Base-by-base conservation (phyloP, 2,888 invertebrate genomes). In the Hirtodrosophila histrioides region DNA sequence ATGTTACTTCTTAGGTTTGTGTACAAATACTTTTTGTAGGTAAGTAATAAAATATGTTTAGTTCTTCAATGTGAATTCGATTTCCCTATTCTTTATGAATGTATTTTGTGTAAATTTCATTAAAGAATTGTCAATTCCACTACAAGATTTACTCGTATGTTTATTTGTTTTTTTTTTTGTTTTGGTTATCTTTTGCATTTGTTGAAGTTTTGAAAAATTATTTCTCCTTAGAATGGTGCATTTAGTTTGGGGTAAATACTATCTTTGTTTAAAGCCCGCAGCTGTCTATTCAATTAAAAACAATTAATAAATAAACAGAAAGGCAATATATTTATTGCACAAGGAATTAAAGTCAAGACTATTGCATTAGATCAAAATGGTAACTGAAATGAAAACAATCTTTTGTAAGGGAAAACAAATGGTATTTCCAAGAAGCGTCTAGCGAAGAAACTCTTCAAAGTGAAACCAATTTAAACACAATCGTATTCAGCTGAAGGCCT, bases 31-130 rank as follows among this genome's bases (percentile, higher is more conserved):
- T 78, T 78, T 48, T 79, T 83, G 78, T 85, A 82, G 88, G 84
- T 85, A 78, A 87, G 81, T 85, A 88, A 75, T 85, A 88, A 85
- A 88, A 85, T 85, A 88, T 84, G 72, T 71, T 69, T 80, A 65
- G 62, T 79, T 73, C 60, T 60, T 62, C 53, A 62, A 43, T 76
- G 55, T 66, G 64, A 45, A 61, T 78, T 65, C 29, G 55, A 51
- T 69, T 60, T 69, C 48, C 41, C 48, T 78, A 64, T 55, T 62
- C 50, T 33, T 36, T 29, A 48, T 63, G 77, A 58, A 66, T 44
- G 58, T 50, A 36, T 51, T 46, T 54, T 78, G 24, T 71, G 49
- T 71, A 69, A 74, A 69, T 65, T 76, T 72, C 53, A 54, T 45
- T 67, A 53, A 67, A 68, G 64, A 55, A 65, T 72, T 54, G 33